Conservation (phyloP, 1,140 invertebrate species). For the Drosophila azteca region DNA sequence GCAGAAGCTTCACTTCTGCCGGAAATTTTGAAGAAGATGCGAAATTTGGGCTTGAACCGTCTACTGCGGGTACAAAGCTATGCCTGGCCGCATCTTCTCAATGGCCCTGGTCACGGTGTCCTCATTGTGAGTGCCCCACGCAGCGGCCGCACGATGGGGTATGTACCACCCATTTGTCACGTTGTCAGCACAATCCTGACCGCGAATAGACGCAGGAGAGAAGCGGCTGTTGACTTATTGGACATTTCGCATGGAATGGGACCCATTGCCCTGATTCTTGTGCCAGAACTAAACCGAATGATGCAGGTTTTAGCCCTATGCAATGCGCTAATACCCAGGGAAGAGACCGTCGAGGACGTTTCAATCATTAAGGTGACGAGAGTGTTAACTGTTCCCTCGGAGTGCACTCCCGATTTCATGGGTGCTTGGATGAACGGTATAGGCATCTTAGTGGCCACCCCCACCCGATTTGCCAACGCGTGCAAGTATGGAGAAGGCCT, state of each 20-base stretch:
- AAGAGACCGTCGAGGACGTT: background rate
- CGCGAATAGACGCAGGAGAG: background rate
- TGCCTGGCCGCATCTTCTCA: constrained; percentile 45
- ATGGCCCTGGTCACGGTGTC: constrained; percentile 33
- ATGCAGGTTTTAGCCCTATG: constrained; percentile 37
- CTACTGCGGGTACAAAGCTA: constrained; percentile 62
- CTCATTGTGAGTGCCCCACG: constrained; percentile 52
- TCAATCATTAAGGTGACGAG: constrained; percentile 2
- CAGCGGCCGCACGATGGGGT: constrained; percentile 59
- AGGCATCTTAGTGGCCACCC: constrained; percentile 51
- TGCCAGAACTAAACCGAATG: constrained; percentile 23
- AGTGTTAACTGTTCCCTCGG: constrained; percentile 36
- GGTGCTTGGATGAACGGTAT: constrained; percentile 31
- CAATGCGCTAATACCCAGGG: constrained; percentile 25
- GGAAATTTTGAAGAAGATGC: constrained; percentile 40
- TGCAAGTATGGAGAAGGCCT: background rate
- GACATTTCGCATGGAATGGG: background rate
- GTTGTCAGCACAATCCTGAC: constrained; percentile 1
- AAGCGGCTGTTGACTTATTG: background rate
- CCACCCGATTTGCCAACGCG: constrained; percentile 46
- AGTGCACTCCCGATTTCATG: too few relatives aligned
- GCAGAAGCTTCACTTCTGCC: constrained; percentile 40
- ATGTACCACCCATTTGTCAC: constrained; percentile 58
- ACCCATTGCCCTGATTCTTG: constrained; percentile 37
- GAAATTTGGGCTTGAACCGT: constrained; percentile 16